Evolutionary conservation across 2,113 vertebrate species (phyloP).

Genomic region (Theristicus caerulescens): DNA sequence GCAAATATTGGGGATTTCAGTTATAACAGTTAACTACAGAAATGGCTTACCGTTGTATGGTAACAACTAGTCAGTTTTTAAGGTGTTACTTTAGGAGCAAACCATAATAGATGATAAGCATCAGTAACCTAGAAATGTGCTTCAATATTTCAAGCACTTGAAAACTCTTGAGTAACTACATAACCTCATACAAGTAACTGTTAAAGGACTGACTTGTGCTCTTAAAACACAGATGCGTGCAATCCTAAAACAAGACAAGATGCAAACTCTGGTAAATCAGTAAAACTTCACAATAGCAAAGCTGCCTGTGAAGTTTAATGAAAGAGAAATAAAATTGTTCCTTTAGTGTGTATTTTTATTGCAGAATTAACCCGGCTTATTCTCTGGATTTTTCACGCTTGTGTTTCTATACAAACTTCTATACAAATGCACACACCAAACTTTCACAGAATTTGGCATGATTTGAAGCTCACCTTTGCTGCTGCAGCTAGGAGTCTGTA

Average conservation of each 20-base stretch:
- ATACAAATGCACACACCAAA: not conserved
- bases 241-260: not conserved
- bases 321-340: not conserved
- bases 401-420: not conserved
- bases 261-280: not conserved
- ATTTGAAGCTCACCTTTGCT: not conserved
- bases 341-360: not conserved
- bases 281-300: not conserved
- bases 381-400: not conserved
- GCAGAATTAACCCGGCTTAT: not conserved
- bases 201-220: not conserved
- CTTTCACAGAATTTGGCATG: not conserved
- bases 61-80: slow-evolving; percentile 38
- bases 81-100: slow-evolving; percentile 38
- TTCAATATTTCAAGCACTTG: not conserved
- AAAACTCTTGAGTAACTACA: not conserved
- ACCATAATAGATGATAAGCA: not conserved
- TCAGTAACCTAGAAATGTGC: not conserved
- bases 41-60: slow-evolving; percentile 3
- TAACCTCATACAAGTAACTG: not conserved
- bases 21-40: slow-evolving; percentile 26
- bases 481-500: not conserved
- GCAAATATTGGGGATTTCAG: slow-evolving; percentile 32
- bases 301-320: not conserved
- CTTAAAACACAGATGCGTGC: not conserved